These are phyloP conservation scores for Scortum barcoo DNA, from an alignment of 2,113 vertebrate species.

Conservation along the genomic window DNA sequence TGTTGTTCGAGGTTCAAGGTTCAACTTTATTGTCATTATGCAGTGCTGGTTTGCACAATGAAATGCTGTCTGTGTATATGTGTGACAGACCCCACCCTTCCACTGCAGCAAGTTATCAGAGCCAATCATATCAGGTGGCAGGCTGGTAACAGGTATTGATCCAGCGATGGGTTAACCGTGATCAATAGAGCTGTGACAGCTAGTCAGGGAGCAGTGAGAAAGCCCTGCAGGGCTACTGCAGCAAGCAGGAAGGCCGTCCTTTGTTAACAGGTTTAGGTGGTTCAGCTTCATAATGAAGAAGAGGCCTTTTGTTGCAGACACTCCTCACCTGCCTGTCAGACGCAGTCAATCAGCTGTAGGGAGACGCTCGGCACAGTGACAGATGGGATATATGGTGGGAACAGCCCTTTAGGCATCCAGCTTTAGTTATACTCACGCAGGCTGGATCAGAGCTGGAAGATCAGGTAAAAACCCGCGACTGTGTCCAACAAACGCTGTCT, in stretches of 20 bases:
- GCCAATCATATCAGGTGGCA: slow-evolving; percentile 47
- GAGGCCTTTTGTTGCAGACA: slow-evolving; percentile 27
- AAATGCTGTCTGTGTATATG: background rate
- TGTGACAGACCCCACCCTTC: slow-evolving; percentile 14
- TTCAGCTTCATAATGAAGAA: slow-evolving; percentile 21
- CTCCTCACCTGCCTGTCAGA: slow-evolving; percentile 43
- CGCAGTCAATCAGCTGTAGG: background rate
- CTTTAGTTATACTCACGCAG: slow-evolving; percentile 46
- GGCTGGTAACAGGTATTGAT: slow-evolving; percentile 31
- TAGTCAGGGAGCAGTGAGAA: slow-evolving; percentile 24
- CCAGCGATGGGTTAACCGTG: slow-evolving; percentile 34
- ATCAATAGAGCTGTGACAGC: slow-evolving; percentile 51
- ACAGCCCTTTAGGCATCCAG: slow-evolving; percentile 30
- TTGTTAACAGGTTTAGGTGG: slow-evolving; percentile 44
- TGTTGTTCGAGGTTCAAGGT: background rate
- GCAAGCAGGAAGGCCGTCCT: slow-evolving; percentile 1
- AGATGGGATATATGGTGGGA: slow-evolving; percentile 58
- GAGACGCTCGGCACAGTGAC: background rate
- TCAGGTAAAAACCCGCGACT: slow-evolving; percentile 16
- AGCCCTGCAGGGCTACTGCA: slow-evolving; percentile 22
- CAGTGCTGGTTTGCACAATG: too few species aligned
- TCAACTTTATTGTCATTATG: too few species aligned
- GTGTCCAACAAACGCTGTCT: background rate
- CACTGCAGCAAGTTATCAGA: slow-evolving; percentile 38
- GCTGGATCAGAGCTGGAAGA: slow-evolving; percentile 1